Percentiles rank a stretch among this genome's conserved stretches.
Evolutionary conservation across 2,888 invertebrate species (phyloP).

Genomic region (Rhyacophila evoluta): DNA sequence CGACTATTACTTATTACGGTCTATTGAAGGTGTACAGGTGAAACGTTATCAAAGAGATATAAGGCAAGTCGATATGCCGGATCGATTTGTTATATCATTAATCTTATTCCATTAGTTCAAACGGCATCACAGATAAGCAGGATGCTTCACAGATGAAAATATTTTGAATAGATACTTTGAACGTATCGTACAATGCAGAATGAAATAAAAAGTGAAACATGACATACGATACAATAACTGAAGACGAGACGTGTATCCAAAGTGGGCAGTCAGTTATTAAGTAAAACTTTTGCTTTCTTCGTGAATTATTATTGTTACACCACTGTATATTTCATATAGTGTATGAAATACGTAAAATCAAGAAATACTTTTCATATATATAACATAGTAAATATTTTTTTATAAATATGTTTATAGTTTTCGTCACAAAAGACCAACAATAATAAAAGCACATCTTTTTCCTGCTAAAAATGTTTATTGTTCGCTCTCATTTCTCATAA

Average conservation of each 20-base stretch:
- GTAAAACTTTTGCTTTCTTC: neutral
- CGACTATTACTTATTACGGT: too few relatives aligned
- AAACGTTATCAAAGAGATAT: neutral
- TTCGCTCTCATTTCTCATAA: too few relatives aligned
- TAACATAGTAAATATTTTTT: too few relatives aligned
- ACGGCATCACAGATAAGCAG: neutral
- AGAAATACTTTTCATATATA: too few relatives aligned
- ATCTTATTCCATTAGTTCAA: constrained; percentile 5
- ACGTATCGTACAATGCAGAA: neutral
- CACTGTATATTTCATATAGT: too few relatives aligned
- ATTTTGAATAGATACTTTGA: neutral
- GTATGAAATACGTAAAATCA: too few relatives aligned
- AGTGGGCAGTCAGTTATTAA: neutral
- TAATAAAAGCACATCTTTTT: too few relatives aligned
- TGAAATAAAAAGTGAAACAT: constrained; percentile 1
- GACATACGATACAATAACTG: neutral
- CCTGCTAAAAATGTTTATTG: too few relatives aligned
- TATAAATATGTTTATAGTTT: too few relatives aligned
- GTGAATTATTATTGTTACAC: too few relatives aligned
- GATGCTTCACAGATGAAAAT: neutral
- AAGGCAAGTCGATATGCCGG: neutral
- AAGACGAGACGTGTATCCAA: neutral
- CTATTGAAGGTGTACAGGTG: neutral
- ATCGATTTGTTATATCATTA: neutral
- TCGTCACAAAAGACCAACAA: too few relatives aligned